These are phyloP conservation scores for Stenotaenia linearis DNA, from an alignment of 2,888 invertebrate species.

Conservation along the genomic window DNA sequence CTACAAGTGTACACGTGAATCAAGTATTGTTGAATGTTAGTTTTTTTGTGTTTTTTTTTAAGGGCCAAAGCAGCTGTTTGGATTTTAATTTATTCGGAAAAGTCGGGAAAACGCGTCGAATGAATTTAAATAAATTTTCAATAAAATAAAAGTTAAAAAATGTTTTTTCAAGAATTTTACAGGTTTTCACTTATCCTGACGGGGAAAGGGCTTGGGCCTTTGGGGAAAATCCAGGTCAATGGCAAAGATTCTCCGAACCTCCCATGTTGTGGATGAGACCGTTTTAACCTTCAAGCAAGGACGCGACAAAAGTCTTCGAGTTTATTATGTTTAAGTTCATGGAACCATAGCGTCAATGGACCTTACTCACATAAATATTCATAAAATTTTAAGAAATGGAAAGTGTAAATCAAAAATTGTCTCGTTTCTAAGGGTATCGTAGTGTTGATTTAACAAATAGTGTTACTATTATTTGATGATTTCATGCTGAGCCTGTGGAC, in stretches of 20 bases:
- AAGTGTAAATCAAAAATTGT: background rate
- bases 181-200: background rate
- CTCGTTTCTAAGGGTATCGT: background rate
- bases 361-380: background rate
- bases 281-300: background rate
- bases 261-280: background rate
- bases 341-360: background rate
- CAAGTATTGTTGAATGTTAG: background rate
- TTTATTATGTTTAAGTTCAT: background rate
- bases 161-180: background rate
- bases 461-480: background rate
- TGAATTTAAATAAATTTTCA: no score
- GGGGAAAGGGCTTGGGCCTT: background rate
- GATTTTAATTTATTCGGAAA: no score
- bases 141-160: background rate
- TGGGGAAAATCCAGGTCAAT: conserved; percentile 17
- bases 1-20: background rate
- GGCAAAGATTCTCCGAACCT: background rate
- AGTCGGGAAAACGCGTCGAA: no score
- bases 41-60: background rate
- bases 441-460: background rate
- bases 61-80: no score
- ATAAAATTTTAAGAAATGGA: background rate
- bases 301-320: background rate
- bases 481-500: background rate